Evolutionary conservation across 2,888 invertebrate genomes (phyloP).

Genomic region (Nephrotoma guestfalica): DNA sequence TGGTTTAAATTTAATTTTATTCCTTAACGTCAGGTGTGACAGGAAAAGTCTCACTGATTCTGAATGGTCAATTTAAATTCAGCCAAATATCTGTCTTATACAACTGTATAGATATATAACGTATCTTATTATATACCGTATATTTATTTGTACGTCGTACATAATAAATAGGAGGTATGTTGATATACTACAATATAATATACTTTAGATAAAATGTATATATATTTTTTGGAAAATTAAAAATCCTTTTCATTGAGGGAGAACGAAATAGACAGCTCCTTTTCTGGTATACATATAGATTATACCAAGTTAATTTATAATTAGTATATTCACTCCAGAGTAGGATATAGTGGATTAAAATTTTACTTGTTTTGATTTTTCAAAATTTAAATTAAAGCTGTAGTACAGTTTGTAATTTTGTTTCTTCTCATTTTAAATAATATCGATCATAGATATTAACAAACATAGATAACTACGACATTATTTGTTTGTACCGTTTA

Average conservation of each 20-base stretch:
- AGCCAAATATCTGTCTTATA: not conserved
- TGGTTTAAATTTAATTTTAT: not conserved
- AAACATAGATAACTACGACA: not conserved
- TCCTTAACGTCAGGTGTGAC: not conserved
- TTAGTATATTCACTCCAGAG: not conserved
- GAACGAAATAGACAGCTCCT: not conserved
- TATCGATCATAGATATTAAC: not conserved
- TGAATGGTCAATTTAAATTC: conserved; percentile 2
- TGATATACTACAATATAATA: not conserved
- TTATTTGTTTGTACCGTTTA: not conserved
- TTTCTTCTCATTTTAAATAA: too few species aligned
- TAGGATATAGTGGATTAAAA: too few species aligned
- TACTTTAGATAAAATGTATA: not conserved
- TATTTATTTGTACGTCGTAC: not conserved
- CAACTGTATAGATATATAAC: not conserved
- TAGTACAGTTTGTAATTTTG: too few species aligned
- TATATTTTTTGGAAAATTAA: not conserved
- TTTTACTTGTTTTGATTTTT: too few species aligned
- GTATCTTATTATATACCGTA: not conserved
- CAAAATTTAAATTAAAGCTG: too few species aligned
- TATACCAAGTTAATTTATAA: not conserved
- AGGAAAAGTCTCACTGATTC: not conserved
- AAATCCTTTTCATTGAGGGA: not conserved
- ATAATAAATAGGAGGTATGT: not conserved
- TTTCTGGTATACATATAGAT: not conserved